phyloP scores from a whole-genome alignment of 2,113 vertebrate species.

The Falcunculus frontatus region DNA sequence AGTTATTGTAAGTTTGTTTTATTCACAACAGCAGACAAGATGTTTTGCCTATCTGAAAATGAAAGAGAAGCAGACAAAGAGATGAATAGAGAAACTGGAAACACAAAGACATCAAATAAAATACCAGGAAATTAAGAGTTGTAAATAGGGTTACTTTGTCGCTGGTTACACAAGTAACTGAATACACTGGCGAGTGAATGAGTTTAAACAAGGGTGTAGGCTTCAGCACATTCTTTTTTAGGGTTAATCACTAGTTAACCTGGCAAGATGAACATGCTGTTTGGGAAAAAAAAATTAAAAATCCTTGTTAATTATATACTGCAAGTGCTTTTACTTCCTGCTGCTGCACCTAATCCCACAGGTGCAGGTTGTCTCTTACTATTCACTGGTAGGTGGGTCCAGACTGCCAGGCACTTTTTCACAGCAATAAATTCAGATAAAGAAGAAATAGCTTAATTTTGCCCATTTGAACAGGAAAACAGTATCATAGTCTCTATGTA shows the following conservation, averaged over 20 bases:
- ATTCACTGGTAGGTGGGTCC: constrained; percentile 65
- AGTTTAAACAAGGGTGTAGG: constrained; percentile 69
- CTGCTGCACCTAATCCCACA: constrained; percentile 79
- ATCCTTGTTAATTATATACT: constrained; percentile 84
- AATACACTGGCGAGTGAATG: constrained; percentile 51
- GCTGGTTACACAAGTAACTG: constrained; percentile 56
- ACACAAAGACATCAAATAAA: constrained; percentile 58
- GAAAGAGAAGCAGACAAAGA: constrained; percentile 40
- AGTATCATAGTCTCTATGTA: constrained; percentile 16
- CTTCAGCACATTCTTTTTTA: constrained; percentile 66
- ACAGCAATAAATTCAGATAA: constrained; percentile 66
- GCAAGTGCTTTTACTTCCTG: constrained; percentile 79
- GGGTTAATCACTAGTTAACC: constrained; percentile 86
- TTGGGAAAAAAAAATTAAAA: constrained; percentile 60
- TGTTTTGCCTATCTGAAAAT: constrained; percentile 45
- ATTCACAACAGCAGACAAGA: constrained; percentile 51
- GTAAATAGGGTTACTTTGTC: constrained; percentile 56
- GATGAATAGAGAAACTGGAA: constrained; percentile 49
- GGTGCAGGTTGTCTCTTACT: constrained; percentile 73
- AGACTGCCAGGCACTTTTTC: constrained; percentile 40
- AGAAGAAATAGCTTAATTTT: constrained; percentile 68
- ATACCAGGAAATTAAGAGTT: constrained; percentile 59
- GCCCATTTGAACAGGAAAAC: constrained; percentile 42
- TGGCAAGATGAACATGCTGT: constrained; percentile 72
- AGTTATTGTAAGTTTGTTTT: constrained; percentile 28